Evolutionary conservation across 2,113 vertebrate genomes (phyloP).

Genomic region (human): DNA sequence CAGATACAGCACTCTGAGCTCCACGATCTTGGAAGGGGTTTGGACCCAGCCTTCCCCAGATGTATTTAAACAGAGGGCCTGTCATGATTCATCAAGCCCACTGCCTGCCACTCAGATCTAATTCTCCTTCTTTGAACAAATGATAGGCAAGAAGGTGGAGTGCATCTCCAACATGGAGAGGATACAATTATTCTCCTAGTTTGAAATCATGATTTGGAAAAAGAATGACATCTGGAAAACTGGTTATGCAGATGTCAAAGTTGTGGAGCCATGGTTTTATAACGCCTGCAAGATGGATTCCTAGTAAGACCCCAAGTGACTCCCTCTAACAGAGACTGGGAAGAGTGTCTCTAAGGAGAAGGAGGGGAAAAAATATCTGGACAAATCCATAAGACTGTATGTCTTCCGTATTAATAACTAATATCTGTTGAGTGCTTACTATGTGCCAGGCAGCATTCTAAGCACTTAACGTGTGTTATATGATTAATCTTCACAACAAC

Average conservation of each 20-base stretch:
- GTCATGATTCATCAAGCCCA: background rate
- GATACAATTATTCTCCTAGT: background rate
- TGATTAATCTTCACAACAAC: background rate
- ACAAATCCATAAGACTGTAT: background rate
- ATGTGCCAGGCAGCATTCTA: background rate
- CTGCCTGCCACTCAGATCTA: background rate
- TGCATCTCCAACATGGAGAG: background rate
- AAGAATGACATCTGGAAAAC: background rate
- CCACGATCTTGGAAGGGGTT: background rate
- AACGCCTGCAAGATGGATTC: background rate
- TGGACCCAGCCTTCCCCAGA: background rate
- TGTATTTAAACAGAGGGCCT: background rate
- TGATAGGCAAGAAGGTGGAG: background rate
- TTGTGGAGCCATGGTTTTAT: background rate
- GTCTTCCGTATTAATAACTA: background rate
- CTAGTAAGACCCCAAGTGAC: background rate
- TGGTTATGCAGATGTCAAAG: background rate
- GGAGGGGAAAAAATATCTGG: background rate
- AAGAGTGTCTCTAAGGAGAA: background rate
- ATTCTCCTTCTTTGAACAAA: background rate
- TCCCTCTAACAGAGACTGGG: background rate
- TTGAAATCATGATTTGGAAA: constrained; percentile 10
- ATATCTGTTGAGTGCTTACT: background rate
- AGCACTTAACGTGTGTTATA: background rate
- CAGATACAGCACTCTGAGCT: background rate